Conservation (phyloP, 2,888 invertebrate genomes). For the Noctua janthe region DNA sequence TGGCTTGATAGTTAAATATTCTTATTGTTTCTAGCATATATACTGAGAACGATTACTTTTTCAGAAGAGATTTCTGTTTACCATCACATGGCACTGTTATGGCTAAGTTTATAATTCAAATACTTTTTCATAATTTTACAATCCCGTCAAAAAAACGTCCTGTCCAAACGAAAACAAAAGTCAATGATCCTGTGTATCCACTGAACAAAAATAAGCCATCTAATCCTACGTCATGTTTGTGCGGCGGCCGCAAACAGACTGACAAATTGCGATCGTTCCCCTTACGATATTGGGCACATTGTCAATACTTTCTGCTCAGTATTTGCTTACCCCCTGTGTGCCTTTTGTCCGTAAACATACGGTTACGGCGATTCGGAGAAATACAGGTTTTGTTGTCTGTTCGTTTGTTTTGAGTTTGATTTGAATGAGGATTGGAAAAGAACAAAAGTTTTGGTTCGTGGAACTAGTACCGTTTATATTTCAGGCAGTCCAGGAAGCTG, state of each 20-base stretch:
- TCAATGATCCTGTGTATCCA: conserved; percentile 26
- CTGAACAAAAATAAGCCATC: conserved; percentile 44
- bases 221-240: conserved; percentile 59
- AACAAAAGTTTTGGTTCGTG: not conserved
- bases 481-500: not conserved
- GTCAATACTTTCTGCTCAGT: conserved; percentile 58
- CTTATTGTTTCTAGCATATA: too few species aligned
- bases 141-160: not conserved
- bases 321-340: conserved; percentile 59
- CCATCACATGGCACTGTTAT: too few species aligned
- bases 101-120: too few species aligned
- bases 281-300: conserved; percentile 64
- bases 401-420: conserved; percentile 25
- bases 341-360: conserved; percentile 59
- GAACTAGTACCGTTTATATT: not conserved
- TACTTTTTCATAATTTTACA: too few species aligned
- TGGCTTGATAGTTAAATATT: too few species aligned
- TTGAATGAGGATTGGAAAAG: conserved; percentile 8
- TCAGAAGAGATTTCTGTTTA: too few species aligned
- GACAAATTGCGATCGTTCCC: conserved; percentile 60
- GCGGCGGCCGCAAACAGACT: conserved; percentile 55
- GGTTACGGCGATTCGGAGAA: conserved; percentile 24
- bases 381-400: conserved; percentile 44
- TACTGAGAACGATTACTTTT: not conserved
- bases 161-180: conserved; percentile 9